Evolutionary conservation across 2,888 invertebrate genomes (phyloP).

Genomic region (Ormia ochracea): DNA sequence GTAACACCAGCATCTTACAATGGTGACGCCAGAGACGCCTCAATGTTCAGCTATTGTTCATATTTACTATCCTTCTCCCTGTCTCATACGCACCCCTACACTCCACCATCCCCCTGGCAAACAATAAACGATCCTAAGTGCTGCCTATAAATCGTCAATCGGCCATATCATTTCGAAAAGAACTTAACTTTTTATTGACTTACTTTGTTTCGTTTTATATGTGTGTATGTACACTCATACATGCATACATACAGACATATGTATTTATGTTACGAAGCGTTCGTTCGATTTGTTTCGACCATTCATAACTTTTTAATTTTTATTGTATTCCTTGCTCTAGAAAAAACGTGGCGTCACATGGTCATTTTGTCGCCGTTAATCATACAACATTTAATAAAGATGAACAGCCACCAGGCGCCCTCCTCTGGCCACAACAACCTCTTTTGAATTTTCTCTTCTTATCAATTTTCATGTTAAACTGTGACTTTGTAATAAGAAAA

Average conservation of each 20-base stretch:
- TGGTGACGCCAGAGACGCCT: slow-evolving; percentile 62
- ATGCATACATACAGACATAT: too few relatives aligned
- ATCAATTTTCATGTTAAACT: not conserved
- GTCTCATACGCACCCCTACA: not conserved
- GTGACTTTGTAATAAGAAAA: not conserved
- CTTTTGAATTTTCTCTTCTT: not conserved
- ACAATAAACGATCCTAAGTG: slow-evolving; percentile 18
- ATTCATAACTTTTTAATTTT: slow-evolving; percentile 62
- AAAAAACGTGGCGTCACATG: slow-evolving; percentile 74
- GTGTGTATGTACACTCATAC: too few relatives aligned
- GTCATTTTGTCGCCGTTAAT: slow-evolving; percentile 76
- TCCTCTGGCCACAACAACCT: slow-evolving; percentile 27
- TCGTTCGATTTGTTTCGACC: not conserved
- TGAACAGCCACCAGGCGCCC: slow-evolving; percentile 39
- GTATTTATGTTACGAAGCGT: not conserved
- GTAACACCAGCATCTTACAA: slow-evolving; percentile 52
- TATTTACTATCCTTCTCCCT: not conserved
- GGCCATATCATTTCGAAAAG: slow-evolving; percentile 4
- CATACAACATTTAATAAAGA: slow-evolving; percentile 65
- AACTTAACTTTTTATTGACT: slow-evolving; percentile 19
- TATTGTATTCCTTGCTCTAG: slow-evolving; percentile 66
- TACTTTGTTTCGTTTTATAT: slow-evolving; percentile 30
- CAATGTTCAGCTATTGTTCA: slow-evolving; percentile 56
- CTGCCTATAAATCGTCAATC: slow-evolving; percentile 32
- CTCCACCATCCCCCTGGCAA: not conserved